phyloP scores from a whole-genome alignment of 1,140 invertebrate species.

The Pollicipes pollicipes region DNA sequence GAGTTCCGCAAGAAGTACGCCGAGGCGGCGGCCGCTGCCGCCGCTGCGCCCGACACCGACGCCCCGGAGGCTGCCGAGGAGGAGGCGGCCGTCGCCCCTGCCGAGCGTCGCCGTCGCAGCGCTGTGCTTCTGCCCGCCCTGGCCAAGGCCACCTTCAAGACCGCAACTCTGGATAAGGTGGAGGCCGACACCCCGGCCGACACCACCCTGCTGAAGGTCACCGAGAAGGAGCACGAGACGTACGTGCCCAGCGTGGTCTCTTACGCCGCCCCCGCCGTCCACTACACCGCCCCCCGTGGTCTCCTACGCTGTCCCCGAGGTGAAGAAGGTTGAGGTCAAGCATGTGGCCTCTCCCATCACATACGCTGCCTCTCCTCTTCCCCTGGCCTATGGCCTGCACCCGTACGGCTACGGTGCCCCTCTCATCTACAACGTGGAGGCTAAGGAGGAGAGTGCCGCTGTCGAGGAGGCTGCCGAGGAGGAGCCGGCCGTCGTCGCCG shows the following conservation, averaged over 20 bases:
- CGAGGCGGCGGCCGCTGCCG: constrained; percentile 16
- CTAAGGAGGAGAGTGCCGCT: background rate
- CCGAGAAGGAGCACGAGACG: background rate
- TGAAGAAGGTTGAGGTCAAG: background rate
- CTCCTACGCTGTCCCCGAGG: background rate
- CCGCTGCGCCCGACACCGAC: constrained; percentile 8
- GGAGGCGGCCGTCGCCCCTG: background rate
- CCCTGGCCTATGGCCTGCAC: background rate
- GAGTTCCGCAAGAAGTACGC: constrained; percentile 14
- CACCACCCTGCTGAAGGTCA: background rate
- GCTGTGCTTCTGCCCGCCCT: background rate
- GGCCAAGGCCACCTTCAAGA: background rate
- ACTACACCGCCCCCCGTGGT: background rate
- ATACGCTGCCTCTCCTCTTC: background rate
- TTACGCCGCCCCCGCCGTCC: background rate
- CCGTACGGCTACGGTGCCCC: background rate
- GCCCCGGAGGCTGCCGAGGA: too few species aligned
- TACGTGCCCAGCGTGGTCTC: background rate
- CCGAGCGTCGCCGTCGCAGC: constrained; percentile 4
- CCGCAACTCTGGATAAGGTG: background rate
- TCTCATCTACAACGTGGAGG: background rate
- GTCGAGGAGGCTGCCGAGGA: background rate
- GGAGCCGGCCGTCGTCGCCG: background rate
- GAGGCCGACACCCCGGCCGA: background rate
- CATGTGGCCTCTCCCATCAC: background rate